Evolutionary conservation across 2,113 vertebrate genomes (phyloP).

Genomic region (Lates calcarifer): DNA sequence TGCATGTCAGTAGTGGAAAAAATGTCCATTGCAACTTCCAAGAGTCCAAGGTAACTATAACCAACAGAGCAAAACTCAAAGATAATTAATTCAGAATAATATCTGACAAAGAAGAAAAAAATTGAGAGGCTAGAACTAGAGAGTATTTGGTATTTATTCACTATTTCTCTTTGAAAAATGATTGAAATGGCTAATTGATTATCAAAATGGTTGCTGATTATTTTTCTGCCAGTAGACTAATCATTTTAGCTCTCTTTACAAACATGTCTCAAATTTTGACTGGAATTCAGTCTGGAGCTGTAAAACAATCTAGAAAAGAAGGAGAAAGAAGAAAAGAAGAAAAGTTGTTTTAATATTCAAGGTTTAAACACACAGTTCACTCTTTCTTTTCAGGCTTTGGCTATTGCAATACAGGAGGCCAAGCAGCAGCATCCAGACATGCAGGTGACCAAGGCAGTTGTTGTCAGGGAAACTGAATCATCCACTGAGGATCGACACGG

Average conservation of each 20-base stretch:
- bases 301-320: neutral
- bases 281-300: neutral
- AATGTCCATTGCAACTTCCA: no score
- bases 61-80: neutral
- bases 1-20: no score
- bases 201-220: neutral
- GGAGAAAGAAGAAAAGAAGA: neutral
- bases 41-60: neutral
- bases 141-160: neutral
- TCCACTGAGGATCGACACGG: slow-evolving; percentile 92
- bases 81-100: neutral
- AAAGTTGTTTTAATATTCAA: neutral
- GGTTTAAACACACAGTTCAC: neutral
- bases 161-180: no score
- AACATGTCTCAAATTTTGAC: neutral
- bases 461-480: slow-evolving; percentile 98
- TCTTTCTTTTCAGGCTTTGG: slow-evolving; percentile 88
- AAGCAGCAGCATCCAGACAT: slow-evolving; percentile 99
- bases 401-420: slow-evolving; percentile 98
- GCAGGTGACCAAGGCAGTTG: slow-evolving; percentile 99
- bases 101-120: neutral
- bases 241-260: neutral
- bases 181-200: neutral
- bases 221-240: neutral
- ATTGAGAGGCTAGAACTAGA: neutral